A percentile compares a stretch with the other conserved stretches of the same genome.
phyloP scores from a whole-genome alignment of 2,888 invertebrate species.

The Octonoba sinensis region DNA sequence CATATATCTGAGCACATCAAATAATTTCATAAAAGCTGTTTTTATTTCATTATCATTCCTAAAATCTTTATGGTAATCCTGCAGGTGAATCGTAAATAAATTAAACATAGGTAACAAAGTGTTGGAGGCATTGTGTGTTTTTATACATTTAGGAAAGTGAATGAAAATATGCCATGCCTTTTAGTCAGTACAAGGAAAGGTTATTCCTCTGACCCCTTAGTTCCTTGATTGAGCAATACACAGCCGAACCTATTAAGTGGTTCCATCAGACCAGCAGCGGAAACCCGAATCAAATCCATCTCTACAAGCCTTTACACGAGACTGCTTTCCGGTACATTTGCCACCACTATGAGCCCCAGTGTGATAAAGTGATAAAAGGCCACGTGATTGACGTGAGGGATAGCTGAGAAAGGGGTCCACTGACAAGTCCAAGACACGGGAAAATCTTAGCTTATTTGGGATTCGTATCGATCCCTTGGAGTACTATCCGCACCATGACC shows the following conservation, averaged over 20 bases:
- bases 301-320: slow-evolving; percentile 2
- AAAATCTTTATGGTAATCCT: no score
- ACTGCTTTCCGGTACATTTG: slow-evolving; percentile 38
- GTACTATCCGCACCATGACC: slow-evolving; percentile 7
- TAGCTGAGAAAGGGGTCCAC: slow-evolving; percentile 31
- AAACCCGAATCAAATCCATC: slow-evolving; percentile 11
- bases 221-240: no score
- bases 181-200: no score
- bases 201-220: no score
- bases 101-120: no score
- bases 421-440: slow-evolving; percentile 40
- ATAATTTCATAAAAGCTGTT: no score
- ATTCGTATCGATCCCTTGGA: slow-evolving; percentile 28
- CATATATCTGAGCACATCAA: no score
- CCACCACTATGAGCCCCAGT: slow-evolving; percentile 4
- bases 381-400: slow-evolving; percentile 49
- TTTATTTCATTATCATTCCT: no score
- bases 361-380: slow-evolving; percentile 49
- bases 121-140: no score
- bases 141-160: no score
- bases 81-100: no score
- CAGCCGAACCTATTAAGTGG: slow-evolving; percentile 24
- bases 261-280: slow-evolving; percentile 1
- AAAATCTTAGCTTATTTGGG: slow-evolving; percentile 49
- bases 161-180: no score